Base-by-base conservation (phyloP, 2,113 vertebrate genomes). In the Mobula hypostoma region DNA sequence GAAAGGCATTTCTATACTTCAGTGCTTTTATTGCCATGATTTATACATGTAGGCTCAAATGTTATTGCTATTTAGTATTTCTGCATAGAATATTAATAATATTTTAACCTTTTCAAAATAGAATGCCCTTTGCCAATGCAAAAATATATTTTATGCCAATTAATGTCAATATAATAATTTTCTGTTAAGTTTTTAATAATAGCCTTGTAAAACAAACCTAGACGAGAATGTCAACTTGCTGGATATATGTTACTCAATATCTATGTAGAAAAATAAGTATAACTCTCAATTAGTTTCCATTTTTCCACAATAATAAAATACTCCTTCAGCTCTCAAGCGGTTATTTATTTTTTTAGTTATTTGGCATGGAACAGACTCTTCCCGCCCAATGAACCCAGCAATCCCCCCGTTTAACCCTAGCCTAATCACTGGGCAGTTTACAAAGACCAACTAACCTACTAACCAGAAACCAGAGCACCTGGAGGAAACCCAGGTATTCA, bases 71-170 rank as follows among this genome's bases (percentile, higher is more conserved):
- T 93, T 93, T 93, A 93, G 91, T 93, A 74, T 93, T 93, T 93
- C 91, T 93, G 91, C 91, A 93, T 93, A 74, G 91, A 93, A 93
- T 93, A 93, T 93, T 93, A 93, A 93, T 93, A 93, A 93, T 36
- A 74, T 93, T 93, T 93, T 93, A 93, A 93, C 70, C 91, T 93
- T 93, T 93, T 93, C 68, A 93, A 70, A 70, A 74, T 21, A 74
- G 91, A 48, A 93, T 93, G 91, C 68, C 36, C 66, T 93, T 93
- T 93, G 91, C 91, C 91, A 93, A 36, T 56, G 63, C 8, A 32
- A 93, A 93, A 93, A 74, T 56, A 56, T 93, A 93, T 76, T 76
- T 93, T 56, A 15, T 56, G 24, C n/a, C 68, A 40, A 29, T 93
- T 93, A 74, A 74, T 76, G 70, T 48, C 68, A 72, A 93, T 48